Conservation (phyloP, 2,797 vertebrate species). For the Sebastes diploproa region DNA sequence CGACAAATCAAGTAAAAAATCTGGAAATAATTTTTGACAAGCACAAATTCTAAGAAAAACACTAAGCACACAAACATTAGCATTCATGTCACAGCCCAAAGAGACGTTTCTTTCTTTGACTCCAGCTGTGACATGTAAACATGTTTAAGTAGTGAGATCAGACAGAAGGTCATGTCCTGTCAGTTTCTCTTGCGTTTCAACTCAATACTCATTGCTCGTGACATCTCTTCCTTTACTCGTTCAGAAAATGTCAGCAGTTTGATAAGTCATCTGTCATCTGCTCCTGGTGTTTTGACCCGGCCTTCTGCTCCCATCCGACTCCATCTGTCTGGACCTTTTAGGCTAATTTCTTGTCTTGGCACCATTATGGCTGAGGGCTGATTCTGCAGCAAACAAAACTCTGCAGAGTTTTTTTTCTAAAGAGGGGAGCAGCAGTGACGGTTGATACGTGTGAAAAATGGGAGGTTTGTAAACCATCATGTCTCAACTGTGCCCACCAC, state of each 20-base stretch:
- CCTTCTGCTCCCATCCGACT: conserved; percentile 11
- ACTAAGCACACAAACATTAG: not conserved
- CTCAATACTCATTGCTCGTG: not conserved
- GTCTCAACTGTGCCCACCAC: conserved; percentile 6
- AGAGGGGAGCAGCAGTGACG: not conserved
- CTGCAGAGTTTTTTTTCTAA: not conserved
- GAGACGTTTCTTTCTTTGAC: not conserved
- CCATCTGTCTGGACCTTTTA: conserved; percentile 10
- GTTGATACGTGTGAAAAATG: conserved; percentile 11
- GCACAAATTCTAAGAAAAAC: not conserved
- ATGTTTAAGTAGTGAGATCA: not conserved
- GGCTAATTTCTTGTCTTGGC: not conserved
- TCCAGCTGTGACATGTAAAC: not conserved
- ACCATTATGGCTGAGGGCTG: not conserved
- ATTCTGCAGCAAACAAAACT: not conserved
- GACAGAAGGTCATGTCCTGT: not conserved
- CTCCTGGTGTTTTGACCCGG: conserved; percentile 27
- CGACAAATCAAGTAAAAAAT: not conserved
- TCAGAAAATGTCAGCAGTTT: conserved; percentile 25
- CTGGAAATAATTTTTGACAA: not conserved
- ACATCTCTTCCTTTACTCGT: not conserved
- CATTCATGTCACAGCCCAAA: not conserved
- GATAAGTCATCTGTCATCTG: conserved; percentile 19
- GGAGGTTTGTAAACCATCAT: not conserved
- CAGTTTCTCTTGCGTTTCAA: not conserved